Evolutionary conservation across 2,888 invertebrate genomes (phyloP), one percentile per base, ranked within the genome.

Genomic region (Chymomyza fuscimana): DNA sequence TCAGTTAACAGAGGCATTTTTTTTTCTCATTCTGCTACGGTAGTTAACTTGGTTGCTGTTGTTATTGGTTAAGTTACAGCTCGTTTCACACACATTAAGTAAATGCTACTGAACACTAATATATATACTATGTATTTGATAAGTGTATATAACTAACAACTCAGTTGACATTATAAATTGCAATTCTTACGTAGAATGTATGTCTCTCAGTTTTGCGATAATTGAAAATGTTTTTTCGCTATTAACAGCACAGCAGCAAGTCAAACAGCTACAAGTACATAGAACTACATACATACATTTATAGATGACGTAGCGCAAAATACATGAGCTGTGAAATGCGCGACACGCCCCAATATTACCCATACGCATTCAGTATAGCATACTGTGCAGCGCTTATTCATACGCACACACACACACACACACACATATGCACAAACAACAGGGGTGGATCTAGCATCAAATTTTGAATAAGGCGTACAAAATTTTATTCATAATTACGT

Each of bases 161-260:
- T 46, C 12, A 12, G 12, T 46, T 12, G 40, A 40, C 3, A 2
- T 46, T 46, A 46, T 46, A 46, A 46, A 46, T 46, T 46, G 40
- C 40, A 46, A 12, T 46, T 10, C 2, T 10, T 46, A 12, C 10
- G 4, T 4, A 12, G 12, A 60, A 29, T 36, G 36, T 54, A 61
- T 58, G 61, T 36, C 61, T 65, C 59, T 51, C 19, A 65, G 19
- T 62, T 54, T 19, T 29, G 56, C 66, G 83, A 78, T 84, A 83
- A 86, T 83, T 83, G 79, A 78, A 83, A 78, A 74, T 81, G 78
- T 78, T 83, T 70, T 77, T 72, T 64, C 61, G 72, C 65, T 72
- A 76, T 80, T 77, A 82, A 80, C 69, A 79, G 50, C 60, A 68
- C 65, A 65, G 61, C 63, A 29, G 65, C 67, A 69, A 67, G 54